phyloP scores from a whole-genome alignment of 1,140 invertebrate species.

The Aphelinus certus region DNA sequence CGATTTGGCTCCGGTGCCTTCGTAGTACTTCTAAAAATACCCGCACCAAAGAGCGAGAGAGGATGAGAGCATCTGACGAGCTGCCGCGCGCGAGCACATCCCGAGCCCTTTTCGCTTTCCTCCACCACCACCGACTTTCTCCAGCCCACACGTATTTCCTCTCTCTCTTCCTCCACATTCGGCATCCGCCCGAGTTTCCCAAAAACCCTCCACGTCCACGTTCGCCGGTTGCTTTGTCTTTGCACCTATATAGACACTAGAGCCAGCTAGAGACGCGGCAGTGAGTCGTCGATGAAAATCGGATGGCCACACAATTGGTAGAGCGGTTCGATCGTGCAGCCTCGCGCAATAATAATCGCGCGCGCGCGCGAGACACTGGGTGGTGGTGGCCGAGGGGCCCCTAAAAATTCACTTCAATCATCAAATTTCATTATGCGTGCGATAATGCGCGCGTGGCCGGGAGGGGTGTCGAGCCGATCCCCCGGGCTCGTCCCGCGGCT shows the following conservation, averaged over 20 bases:
- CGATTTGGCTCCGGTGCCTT: conserved; percentile 54
- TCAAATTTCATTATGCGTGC: conserved; percentile 66
- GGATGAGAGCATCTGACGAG: conserved; percentile 10
- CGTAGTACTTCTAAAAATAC: conserved; percentile 51
- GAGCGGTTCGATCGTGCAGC: background rate
- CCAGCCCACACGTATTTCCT: background rate
- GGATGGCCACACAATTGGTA: background rate
- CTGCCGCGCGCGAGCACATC: too few species aligned
- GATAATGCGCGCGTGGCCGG: conserved; percentile 52
- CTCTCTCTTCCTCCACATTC: conserved; percentile 10
- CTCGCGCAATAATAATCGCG: background rate
- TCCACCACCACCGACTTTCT: background rate
- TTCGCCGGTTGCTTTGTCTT: too few species aligned
- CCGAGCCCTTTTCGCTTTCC: conserved; percentile 22
- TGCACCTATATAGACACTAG: too few species aligned
- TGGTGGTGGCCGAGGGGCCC: conserved; percentile 41
- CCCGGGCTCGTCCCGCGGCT: conserved; percentile 38
- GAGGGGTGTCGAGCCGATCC: background rate
- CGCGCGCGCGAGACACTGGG: background rate
- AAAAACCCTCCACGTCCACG: too few species aligned
- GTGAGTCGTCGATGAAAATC: too few species aligned
- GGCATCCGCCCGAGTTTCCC: background rate
- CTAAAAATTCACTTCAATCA: conserved; percentile 64
- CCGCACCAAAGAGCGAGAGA: conserved; percentile 17
- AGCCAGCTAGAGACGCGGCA: too few species aligned